Conservation (phyloP, 1,140 invertebrate species). For the Macrostomum lignano region DNA sequence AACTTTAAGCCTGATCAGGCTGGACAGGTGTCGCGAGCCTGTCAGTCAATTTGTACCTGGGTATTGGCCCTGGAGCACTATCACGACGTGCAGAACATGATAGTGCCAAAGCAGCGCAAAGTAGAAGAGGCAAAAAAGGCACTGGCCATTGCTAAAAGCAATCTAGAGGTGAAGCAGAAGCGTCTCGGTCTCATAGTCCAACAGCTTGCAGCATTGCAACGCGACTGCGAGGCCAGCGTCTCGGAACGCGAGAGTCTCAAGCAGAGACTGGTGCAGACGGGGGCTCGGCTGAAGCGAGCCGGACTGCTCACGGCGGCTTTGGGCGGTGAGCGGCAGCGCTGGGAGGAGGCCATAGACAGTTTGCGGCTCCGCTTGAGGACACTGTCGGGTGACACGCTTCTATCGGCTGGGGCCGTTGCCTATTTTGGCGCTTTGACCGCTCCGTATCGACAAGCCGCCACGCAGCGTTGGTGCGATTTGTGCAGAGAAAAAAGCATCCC, state of each 20-base stretch:
- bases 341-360: no score
- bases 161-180: slow-evolving; percentile 16
- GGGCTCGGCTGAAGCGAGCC: no score
- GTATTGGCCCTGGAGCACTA: slow-evolving; percentile 25
- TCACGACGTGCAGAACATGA: slow-evolving; percentile 25
- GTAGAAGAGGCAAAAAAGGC: slow-evolving; percentile 22
- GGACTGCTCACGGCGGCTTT: no score
- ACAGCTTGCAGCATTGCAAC: no score
- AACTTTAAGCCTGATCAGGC: slow-evolving; percentile 23
- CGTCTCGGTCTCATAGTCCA: no score
- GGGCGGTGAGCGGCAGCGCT: no score
- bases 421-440: slow-evolving; percentile 22
- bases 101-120: slow-evolving; percentile 22
- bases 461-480: slow-evolving; percentile 13
- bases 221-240: no score
- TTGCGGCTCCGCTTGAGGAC: no score
- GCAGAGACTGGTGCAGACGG: no score
- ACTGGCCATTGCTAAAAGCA: slow-evolving; percentile 16
- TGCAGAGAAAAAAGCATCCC: slow-evolving; percentile 10
- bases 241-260: no score
- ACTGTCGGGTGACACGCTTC: no score
- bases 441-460: slow-evolving; percentile 12
- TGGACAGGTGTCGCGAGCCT: slow-evolving; percentile 18
- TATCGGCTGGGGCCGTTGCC: slow-evolving; percentile 18
- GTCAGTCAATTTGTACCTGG: slow-evolving; percentile 24